A percentile compares a stretch with the other conserved stretches of the same genome.
These are phyloP conservation scores for Cotesia glomerata DNA, from an alignment of 1,140 invertebrate genomes.

Conservation along the genomic window DNA sequence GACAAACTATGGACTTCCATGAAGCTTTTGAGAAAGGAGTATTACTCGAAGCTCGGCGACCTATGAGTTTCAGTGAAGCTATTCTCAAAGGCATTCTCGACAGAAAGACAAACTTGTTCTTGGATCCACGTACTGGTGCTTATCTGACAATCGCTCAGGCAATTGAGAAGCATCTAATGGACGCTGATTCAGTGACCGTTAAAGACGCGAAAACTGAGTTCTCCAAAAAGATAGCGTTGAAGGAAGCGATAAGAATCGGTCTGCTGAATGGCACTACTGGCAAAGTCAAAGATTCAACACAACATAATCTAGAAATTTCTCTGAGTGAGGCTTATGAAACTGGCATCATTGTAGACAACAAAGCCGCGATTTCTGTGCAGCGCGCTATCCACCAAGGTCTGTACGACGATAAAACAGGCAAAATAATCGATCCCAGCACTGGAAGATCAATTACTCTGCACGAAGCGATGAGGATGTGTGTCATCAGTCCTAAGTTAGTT, in stretches of 20 bases:
- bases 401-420: slow-evolving; percentile 81
- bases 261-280: slow-evolving; percentile 78
- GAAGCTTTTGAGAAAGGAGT: slow-evolving; percentile 87
- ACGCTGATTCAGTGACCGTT: slow-evolving; percentile 83
- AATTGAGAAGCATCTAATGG: slow-evolving; percentile 76
- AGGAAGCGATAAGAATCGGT: slow-evolving; percentile 76
- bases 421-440: slow-evolving; percentile 79
- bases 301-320: slow-evolving; percentile 72
- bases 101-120: slow-evolving; percentile 75
- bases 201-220: slow-evolving; percentile 79
- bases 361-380: slow-evolving; percentile 83
- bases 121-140: slow-evolving; percentile 79
- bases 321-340: slow-evolving; percentile 81
- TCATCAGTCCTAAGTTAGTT: slow-evolving; percentile 79
- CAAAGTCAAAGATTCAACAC: slow-evolving; percentile 71
- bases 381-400: slow-evolving; percentile 85
- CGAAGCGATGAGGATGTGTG: slow-evolving; percentile 80
- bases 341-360: slow-evolving; percentile 80
- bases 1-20: slow-evolving; percentile 78
- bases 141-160: slow-evolving; percentile 78
- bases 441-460: slow-evolving; percentile 80
- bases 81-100: slow-evolving; percentile 84
- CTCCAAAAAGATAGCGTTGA: slow-evolving; percentile 76
- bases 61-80: slow-evolving; percentile 83
- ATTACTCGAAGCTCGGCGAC: slow-evolving; percentile 79